Evolutionary conservation across 2,113 vertebrate genomes (phyloP).

Genomic region (Gorsachius goisagi): DNA sequence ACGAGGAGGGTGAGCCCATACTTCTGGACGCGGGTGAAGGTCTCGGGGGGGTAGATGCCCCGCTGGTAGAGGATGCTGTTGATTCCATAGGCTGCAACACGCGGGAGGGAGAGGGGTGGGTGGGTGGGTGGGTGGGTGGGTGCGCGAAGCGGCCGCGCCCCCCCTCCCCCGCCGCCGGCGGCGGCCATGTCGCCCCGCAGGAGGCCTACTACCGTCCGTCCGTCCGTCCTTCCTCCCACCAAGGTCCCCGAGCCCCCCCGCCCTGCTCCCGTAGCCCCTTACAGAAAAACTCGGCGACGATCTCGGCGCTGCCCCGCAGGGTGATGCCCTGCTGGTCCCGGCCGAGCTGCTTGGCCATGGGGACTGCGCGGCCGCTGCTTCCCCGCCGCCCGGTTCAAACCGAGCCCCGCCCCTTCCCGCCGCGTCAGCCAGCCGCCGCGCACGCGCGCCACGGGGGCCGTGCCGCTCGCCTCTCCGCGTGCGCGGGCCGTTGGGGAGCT

Average conservation of each 20-base stretch:
- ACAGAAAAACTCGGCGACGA: slow-evolving; percentile 95
- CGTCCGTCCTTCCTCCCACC: background rate
- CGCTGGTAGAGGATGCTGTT: slow-evolving; percentile 98
- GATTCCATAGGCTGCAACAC: slow-evolving; percentile 86
- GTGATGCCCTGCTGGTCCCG: slow-evolving; percentile 85
- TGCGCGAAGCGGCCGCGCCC: too few relatives aligned
- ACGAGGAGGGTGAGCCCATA: slow-evolving; percentile 92
- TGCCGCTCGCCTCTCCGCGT: too few relatives aligned
- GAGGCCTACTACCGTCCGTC: background rate
- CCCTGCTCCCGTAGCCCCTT: slow-evolving; percentile 43
- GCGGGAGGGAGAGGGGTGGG: too few relatives aligned
- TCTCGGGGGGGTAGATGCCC: slow-evolving; percentile 93
- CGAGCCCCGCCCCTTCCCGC: background rate
- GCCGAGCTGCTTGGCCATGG: slow-evolving; percentile 70
- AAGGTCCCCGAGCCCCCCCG: too few relatives aligned
- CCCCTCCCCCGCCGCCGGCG: background rate
- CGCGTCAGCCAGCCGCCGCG: background rate
- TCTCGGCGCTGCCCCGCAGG: slow-evolving; percentile 88
- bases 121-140: too few relatives aligned
- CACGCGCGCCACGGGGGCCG: background rate
- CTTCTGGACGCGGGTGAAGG: slow-evolving; percentile 88
- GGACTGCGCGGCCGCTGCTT: background rate
- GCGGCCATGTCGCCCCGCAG: background rate
- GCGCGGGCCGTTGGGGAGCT: fast-evolving
- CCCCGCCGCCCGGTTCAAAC: background rate